phyloP scores from a whole-genome alignment of 2,113 vertebrate genomes.

The Phrynosoma platyrhinos region DNA sequence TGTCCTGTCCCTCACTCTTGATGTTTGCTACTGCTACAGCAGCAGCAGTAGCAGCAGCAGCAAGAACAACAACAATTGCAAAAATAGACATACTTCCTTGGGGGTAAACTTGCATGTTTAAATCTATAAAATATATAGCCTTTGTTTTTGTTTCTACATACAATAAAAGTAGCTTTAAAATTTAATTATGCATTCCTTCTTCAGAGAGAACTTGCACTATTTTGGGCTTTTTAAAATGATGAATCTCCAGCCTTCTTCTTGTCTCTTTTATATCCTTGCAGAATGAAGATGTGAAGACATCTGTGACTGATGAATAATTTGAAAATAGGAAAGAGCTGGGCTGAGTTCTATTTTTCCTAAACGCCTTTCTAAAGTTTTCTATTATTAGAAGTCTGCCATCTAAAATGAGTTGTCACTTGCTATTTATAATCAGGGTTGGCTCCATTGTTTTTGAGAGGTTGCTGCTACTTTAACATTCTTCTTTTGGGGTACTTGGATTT shows the following conservation, averaged over 20 bases:
- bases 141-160: background rate
- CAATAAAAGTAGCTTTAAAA: background rate
- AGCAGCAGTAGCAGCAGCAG: background rate
- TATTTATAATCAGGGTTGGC: conserved; percentile 53
- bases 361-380: conserved; percentile 62
- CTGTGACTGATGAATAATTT: conserved; percentile 61
- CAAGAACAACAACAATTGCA: too few relatives aligned
- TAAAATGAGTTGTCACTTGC: conserved; percentile 51
- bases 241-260: conserved; percentile 57
- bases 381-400: conserved; percentile 70
- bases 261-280: conserved; percentile 59
- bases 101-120: background rate
- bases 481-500: conserved; percentile 43
- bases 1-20: too few relatives aligned
- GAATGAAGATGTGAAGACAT: conserved; percentile 59
- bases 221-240: conserved; percentile 16
- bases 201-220: background rate
- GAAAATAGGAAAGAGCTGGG: conserved; percentile 50
- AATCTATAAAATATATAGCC: background rate
- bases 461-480: conserved; percentile 60
- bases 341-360: conserved; percentile 58
- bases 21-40: background rate
- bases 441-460: conserved; percentile 45
- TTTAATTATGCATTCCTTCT: background rate
- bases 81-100: background rate